These are phyloP conservation scores for Nysson spinosus DNA, from an alignment of 2,888 invertebrate species.

Conservation along the genomic window DNA sequence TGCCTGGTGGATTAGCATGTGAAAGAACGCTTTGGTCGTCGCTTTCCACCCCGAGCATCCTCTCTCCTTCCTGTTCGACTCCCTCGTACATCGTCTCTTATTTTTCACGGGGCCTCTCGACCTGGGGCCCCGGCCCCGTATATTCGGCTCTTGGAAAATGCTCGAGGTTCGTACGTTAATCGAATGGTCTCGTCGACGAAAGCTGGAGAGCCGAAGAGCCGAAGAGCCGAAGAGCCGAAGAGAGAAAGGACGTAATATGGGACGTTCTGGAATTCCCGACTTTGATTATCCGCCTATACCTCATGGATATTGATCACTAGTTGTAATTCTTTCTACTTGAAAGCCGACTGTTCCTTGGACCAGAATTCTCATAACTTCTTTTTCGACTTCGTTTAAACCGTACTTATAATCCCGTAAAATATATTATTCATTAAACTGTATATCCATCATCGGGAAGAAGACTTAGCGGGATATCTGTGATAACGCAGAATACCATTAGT, in stretches of 20 bases:
- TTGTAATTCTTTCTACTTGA: slow-evolving; percentile 17
- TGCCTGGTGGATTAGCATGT: slow-evolving; percentile 74
- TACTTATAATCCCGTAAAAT: too few species aligned
- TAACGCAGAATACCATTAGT: too few species aligned
- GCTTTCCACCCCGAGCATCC: slow-evolving; percentile 61
- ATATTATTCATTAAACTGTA: too few species aligned
- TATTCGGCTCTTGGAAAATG: slow-evolving; percentile 33
- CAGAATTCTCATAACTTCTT: too few species aligned
- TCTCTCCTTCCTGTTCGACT: slow-evolving; percentile 29
- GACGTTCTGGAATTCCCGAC: slow-evolving; percentile 26
- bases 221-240: not conserved
- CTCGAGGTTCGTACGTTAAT: slow-evolving; percentile 29
- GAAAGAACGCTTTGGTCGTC: slow-evolving; percentile 75
- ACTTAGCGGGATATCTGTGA: too few species aligned
- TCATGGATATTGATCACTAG: slow-evolving; percentile 34
- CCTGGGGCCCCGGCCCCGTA: slow-evolving; percentile 37
- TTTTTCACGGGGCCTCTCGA: slow-evolving; percentile 48
- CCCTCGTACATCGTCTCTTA: slow-evolving; percentile 52
- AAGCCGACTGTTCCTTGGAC: too few species aligned
- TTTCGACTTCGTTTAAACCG: too few species aligned
- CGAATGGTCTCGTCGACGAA: slow-evolving; percentile 10
- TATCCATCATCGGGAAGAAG: too few species aligned
- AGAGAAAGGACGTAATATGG: slow-evolving; percentile 24
- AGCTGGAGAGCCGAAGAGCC: not conserved
- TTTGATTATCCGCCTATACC: slow-evolving; percentile 33